Conservation (phyloP, 2,888 invertebrate species). For the Tipula unca region DNA sequence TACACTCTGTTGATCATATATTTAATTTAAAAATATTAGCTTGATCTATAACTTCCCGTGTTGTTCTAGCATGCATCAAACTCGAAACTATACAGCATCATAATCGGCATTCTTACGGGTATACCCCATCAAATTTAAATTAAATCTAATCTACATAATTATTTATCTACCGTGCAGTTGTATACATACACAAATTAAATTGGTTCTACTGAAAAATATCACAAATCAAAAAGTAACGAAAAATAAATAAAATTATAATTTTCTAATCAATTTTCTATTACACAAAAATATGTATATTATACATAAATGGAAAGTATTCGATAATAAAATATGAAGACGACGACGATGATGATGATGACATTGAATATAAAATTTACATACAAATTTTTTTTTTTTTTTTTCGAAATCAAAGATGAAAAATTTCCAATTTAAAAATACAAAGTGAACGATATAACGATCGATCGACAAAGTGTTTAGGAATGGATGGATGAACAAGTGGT, state of each 20-base stretch:
- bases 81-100: too few relatives aligned
- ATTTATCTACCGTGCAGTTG: not conserved
- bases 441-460: not conserved
- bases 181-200: not conserved
- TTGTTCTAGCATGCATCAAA: too few relatives aligned
- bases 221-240: not conserved
- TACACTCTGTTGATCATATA: too few relatives aligned
- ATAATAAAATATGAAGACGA: not conserved
- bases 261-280: not conserved
- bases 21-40: too few relatives aligned
- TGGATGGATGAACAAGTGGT: not conserved
- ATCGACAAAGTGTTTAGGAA: not conserved
- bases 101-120: too few relatives aligned
- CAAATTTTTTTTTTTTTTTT: not conserved
- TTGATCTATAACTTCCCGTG: too few relatives aligned
- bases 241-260: not conserved
- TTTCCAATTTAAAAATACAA: not conserved
- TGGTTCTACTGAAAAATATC: not conserved
- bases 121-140: not conserved
- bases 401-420: not conserved
- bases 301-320: not conserved
- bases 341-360: not conserved
- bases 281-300: not conserved
- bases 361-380: not conserved
- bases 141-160: not conserved